A percentile compares a stretch with the other conserved stretches of the same genome.
These are phyloP conservation scores for Perodicticus potto DNA, from an alignment of 2,797 vertebrate genomes.

Conservation along the genomic window DNA sequence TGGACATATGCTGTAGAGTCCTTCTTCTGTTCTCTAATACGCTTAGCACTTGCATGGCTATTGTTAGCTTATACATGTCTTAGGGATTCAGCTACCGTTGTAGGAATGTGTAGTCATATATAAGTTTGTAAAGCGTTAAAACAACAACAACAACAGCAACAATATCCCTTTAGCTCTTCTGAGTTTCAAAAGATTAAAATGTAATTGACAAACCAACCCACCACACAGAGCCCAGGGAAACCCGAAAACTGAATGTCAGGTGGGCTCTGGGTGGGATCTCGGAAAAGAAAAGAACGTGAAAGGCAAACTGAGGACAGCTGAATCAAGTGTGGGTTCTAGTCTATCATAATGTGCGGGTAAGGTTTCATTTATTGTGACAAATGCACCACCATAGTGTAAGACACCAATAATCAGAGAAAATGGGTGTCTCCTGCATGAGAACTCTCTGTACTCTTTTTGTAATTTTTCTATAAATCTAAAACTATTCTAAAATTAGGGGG, in stretches of 20 bases:
- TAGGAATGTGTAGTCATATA: neutral
- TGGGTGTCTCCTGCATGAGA: too few species aligned
- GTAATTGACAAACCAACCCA: neutral
- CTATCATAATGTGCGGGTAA: neutral
- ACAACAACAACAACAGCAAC: too few species aligned
- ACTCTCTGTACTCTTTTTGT: neutral
- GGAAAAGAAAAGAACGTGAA: neutral
- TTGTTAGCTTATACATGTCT: neutral
- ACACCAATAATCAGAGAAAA: neutral
- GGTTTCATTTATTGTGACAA: neutral
- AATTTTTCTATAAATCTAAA: slow-evolving; percentile 30
- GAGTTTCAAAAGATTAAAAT: neutral
- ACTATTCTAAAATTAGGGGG: slow-evolving; percentile 27
- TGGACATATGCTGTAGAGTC: neutral
- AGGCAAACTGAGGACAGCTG: neutral
- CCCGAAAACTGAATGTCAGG: neutral
- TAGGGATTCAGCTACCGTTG: neutral
- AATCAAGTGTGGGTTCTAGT: neutral
- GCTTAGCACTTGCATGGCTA: neutral
- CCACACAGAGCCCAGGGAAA: neutral
- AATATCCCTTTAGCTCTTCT: neutral
- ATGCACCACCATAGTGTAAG: neutral
- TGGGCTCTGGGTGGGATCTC: neutral
- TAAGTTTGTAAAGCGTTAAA: neutral
- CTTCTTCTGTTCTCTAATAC: slow-evolving; percentile 6